Base-by-base conservation (phyloP, 2,888 invertebrate species). In the Drosophila nr. medialis region DNA sequence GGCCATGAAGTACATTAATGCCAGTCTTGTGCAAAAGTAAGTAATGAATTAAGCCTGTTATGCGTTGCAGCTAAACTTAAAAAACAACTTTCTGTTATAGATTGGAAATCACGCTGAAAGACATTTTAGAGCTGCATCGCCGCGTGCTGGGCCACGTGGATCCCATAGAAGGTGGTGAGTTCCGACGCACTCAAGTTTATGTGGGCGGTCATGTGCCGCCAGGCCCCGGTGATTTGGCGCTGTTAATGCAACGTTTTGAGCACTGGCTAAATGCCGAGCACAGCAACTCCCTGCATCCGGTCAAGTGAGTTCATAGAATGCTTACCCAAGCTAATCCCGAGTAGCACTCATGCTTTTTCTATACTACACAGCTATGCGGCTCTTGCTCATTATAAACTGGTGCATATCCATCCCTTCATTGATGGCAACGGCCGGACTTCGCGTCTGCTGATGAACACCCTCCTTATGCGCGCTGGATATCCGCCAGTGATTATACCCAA, bases 401-500 rank as follows among this genome's bases (percentile, higher is more conserved):
- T 99, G 0, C 97, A 97, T 91, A 98, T 99, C 81, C 99, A 99
- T 94, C 99, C 99, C 0, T 99, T 99, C 93, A 95, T 96, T 4
- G 99, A 99, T 93, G 99, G 99, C 55, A 99, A 99, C 91, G 99
- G 99, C 0, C 95, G 99, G 90, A 99, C 99, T 0, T 98, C 98
- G 18, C 95, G 99, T 34, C 94, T 99, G 30, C 94, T 99, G 2
- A 99, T 99, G 99, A 99, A 99, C 93, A 95, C 98, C 83, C 95
- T 99, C 75, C 94, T 99, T 38, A 97, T 99, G 97, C 97, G 96
- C 92, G 97, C 97, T 1, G 99, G 99, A 0, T 99, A 97, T 93
- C 99, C 99, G 0, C 99, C 99, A 0, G 98, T 99, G 18, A 98
- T 98, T 80, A 96, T 99, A 75, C 95, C 96, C 64, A 98, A 98